Base-by-base conservation (phyloP, 2,888 invertebrate genomes). In the Lydus trimaculatus region DNA sequence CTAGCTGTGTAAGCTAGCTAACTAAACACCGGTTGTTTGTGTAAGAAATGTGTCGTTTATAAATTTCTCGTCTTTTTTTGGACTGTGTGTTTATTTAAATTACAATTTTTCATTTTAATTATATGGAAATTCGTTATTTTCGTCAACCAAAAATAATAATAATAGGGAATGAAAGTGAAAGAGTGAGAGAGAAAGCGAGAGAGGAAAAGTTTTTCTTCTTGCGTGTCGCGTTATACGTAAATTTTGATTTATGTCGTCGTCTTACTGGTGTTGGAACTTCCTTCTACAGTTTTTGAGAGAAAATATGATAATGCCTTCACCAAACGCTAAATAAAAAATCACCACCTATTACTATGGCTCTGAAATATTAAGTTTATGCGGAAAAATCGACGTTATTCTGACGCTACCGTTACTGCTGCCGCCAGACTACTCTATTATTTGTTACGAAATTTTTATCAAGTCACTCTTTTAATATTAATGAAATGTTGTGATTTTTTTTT, bases 71-170 rank as follows among this genome's bases (percentile, higher is more conserved):
- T 8, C 13, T 4, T 56, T 60, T 23, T 17, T 60, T 56, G 36
- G 52, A 58, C 33, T 63, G 28, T 66, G 58, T 67, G 64, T 66
- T 48, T 20, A 59, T 48, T 33, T 28, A 39, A 59, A 63, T 36
- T 66, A 28, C 56, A 56, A 56, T 28, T 56, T 56, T 28, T 28
- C 56, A 73, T 77, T 77, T 75, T 77, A 78, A 79, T 79, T 78
- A 77, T 78, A 77, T 78, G 79, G 78, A 78, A 78, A 76, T 75
- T 72, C 73, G 73, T 75, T 74, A 77, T 75, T 74, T 72, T 64
- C 71, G n/a, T 66, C 63, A 68, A 66, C 60, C 67, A 59, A 65
- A 64, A 62, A 65, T 70, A 65, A 52, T 52, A 23, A 52, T 20
- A 52, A 52, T 52, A 39, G n/a, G 15, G 5, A 23, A 23, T 23